A percentile compares a stretch with the other conserved stretches of the same genome.
Conservation (phyloP, 2,113 vertebrate genomes). For the Apodemus sylvaticus region DNA sequence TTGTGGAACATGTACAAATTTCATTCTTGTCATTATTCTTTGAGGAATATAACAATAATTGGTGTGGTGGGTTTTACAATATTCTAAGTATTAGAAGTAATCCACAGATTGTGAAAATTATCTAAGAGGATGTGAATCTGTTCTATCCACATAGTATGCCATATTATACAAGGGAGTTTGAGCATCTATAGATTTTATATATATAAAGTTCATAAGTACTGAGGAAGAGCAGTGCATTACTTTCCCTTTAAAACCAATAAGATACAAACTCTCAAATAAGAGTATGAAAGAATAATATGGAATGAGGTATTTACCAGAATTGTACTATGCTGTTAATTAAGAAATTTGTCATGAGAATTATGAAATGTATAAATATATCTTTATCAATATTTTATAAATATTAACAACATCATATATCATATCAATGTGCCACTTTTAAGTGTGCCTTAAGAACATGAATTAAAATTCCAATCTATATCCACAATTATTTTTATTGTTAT, state of each 20-base stretch:
- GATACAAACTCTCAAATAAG: constrained; percentile 6
- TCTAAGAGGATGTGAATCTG: background rate
- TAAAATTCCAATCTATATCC: constrained; percentile 37
- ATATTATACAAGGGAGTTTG: background rate
- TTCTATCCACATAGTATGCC: background rate
- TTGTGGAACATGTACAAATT: background rate
- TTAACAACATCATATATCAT: background rate
- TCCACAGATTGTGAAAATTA: background rate
- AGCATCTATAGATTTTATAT: background rate
- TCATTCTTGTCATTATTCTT: background rate
- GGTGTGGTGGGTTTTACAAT: background rate
- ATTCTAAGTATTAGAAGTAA: background rate
- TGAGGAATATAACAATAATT: background rate
- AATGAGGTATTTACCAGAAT: constrained; percentile 8
- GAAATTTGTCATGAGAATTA: constrained; percentile 14
- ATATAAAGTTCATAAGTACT: background rate
- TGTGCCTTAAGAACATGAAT: constrained; percentile 31
- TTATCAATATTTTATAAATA: constrained; percentile 47
- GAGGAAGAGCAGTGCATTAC: background rate
- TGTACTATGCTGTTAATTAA: background rate
- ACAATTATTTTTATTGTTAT: constrained; percentile 8
- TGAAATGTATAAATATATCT: constrained; percentile 1
- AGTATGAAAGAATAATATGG: background rate
- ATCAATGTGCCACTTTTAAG: constrained; percentile 35
- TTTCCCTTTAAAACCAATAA: constrained; percentile 45